Conservation (phyloP, 2,113 vertebrate genomes). For the Columbina picui region DNA sequence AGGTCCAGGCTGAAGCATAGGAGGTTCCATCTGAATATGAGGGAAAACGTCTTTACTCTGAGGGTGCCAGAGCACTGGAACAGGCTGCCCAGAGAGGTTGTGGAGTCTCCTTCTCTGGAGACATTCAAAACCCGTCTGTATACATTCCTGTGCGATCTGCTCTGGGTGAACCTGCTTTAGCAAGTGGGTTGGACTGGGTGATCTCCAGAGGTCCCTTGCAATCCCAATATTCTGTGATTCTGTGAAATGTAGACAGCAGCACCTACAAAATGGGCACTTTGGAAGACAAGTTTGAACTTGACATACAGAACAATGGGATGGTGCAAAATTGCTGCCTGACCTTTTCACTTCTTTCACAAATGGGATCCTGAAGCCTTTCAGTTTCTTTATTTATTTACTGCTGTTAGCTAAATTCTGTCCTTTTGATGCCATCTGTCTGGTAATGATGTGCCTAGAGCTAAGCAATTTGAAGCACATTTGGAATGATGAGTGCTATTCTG, state of each 20-base stretch:
- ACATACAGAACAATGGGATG: background rate
- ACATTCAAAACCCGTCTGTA: no score
- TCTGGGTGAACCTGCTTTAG: no score
- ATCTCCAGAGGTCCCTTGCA: no score
- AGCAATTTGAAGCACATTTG: background rate
- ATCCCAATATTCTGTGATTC: background rate
- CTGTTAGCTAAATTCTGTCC: background rate
- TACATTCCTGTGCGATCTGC: no score
- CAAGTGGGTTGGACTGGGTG: no score
- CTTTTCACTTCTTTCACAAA: background rate
- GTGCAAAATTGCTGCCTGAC: background rate
- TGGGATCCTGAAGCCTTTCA: background rate
- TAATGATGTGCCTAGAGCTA: background rate
- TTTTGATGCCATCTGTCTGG: background rate
- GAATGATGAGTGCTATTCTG: background rate
- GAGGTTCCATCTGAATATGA: no score
- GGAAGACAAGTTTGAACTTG: background rate
- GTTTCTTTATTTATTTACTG: background rate
- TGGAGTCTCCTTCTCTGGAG: no score
- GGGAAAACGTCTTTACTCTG: no score
- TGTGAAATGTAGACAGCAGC: background rate
- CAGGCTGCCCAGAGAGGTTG: no score
- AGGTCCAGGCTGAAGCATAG: no score
- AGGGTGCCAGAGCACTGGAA: no score
- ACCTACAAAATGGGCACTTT: background rate